These are phyloP conservation scores for Pseudococcus jackbeardsleyi DNA, from an alignment of 2,888 invertebrate species.

Conservation along the genomic window DNA sequence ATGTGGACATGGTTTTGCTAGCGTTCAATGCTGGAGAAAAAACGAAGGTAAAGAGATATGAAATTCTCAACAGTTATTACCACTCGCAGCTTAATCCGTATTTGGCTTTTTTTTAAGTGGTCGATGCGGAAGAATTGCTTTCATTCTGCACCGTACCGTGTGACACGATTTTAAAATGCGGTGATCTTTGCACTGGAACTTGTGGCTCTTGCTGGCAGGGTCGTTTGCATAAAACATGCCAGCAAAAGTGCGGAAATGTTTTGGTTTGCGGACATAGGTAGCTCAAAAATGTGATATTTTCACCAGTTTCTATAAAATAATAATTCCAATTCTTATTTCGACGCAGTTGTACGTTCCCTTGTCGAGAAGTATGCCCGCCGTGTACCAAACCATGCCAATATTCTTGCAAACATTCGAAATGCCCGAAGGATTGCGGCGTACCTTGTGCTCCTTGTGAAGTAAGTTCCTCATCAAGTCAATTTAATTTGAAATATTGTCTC, in stretches of 20 bases:
- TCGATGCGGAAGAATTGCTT: constrained; percentile 68
- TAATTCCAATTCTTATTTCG: too few species aligned
- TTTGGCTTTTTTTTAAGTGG: too few species aligned
- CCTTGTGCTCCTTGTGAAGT: constrained; percentile 70
- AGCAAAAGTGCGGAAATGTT: constrained; percentile 73
- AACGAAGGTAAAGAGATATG: constrained; percentile 67
- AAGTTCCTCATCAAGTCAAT: constrained; percentile 17
- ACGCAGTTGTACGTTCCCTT: constrained; percentile 73
- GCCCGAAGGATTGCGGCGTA: constrained; percentile 71
- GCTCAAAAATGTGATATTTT: too few species aligned
- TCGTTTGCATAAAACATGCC: constrained; percentile 75
- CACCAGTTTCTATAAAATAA: too few species aligned
- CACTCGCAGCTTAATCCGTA: too few species aligned
- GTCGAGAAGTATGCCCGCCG: constrained; percentile 74
- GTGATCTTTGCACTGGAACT: constrained; percentile 73
- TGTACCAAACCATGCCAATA: constrained; percentile 73
- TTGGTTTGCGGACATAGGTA: constrained; percentile 78
- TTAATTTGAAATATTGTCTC: neutral
- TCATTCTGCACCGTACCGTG: constrained; percentile 72
- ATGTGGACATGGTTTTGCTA: constrained; percentile 72
- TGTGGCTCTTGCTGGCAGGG: constrained; percentile 75
- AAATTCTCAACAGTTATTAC: too few species aligned
- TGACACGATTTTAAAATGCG: constrained; percentile 71
- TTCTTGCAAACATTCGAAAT: constrained; percentile 73
- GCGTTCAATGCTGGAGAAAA: constrained; percentile 59